Evolutionary conservation across 1,140 invertebrate species (phyloP), one percentile per base, ranked within the genome.

Genomic region (Drosophila asahinai): DNA sequence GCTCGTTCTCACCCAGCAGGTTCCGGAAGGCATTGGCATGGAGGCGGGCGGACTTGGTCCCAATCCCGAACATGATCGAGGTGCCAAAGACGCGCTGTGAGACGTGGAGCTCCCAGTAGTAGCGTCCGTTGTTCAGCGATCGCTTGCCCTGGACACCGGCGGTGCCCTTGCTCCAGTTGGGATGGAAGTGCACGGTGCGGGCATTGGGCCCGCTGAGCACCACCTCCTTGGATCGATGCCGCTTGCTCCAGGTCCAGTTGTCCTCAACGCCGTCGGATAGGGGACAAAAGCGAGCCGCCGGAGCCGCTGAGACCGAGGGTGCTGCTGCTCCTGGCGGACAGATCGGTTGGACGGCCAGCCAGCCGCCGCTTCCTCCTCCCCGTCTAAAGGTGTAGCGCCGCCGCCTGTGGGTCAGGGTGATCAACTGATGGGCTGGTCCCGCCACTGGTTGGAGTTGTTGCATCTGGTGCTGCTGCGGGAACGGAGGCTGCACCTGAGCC

Each of bases 51-150:
- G 94, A 92, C 54, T 93, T 93, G 2, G 96, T 97, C 3, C 95
- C 95, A 8, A 97, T 94, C 33, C 96, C 96, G 74, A 97, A 96
- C 96, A 97, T 97, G 93, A 97, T 96, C 66, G 95, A 96, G 0
- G 96, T 97, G 30, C 96, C 96, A 77, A 96, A 96, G 27, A 97
- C 94, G 38, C 96, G 92, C 76, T 95, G 94, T 0, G 95, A 95
- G 0, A 96, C 93, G 43, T 94, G 91, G 33, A 97, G 92, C 91
- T 97, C 96, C 96, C 96, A 96, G 89, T 96, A 96, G 84, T 95
- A 95, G 48, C 89, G 93, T 2, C 94, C 95, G 78, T 95, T 94
- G 83, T 96, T 96, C 1, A 97, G 92, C 2, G 95, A 89, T 11
- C 94, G 91, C 15, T 94, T 95, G 6, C 96, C 96, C 45, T 95